Evolutionary conservation across 2,888 invertebrate species (phyloP), one percentile per base, ranked within the genome.

Genomic region (Ophion ventricosus): DNA sequence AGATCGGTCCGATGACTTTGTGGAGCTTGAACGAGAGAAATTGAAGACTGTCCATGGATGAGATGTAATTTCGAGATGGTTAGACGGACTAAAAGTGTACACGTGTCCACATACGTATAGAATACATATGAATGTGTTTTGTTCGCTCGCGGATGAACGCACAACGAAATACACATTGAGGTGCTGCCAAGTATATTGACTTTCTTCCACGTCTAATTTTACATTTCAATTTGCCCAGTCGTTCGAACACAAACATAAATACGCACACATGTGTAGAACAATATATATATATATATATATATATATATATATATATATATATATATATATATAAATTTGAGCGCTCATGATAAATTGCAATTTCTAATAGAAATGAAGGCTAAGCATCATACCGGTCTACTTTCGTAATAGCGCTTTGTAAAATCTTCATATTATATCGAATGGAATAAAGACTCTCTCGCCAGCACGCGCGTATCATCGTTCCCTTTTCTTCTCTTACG

Each of bases 341-440:
- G 74, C 70, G 69, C 70, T 57, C 25, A 43, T 75, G 72, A 84
- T 79, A 72, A 82, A 82, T 84, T 64, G 84, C 79, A 84, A 76
- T 84, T 84, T 84, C 84, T 84, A 84, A 76, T 84, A 82, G 84
- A 84, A 84, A 84, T 76, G 84, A 84, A 82, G 84, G 84, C 82
- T 82, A 84, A 84, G 75, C 82, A 82, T 78, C 79, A 79, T 75
- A 66, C 82, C 43, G 84, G 82, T 79, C 84, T 84, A 84, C 84
- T 84, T 84, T 84, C 84, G 75, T 84, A 72, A 75, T 79, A 67
- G 72, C 75, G 74, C 84, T 84, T 84, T 84, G 81, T 84, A 81
- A 81, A 80, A 84, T 82, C 75, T 75, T 84, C 74, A 81, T 78
- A 43, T 43, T 14, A 75, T 23, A 73, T 40, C 43, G 54, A 84